Evolutionary conservation across 2,888 invertebrate species (phyloP).

Genomic region (Zhuqinia jingwanae): DNA sequence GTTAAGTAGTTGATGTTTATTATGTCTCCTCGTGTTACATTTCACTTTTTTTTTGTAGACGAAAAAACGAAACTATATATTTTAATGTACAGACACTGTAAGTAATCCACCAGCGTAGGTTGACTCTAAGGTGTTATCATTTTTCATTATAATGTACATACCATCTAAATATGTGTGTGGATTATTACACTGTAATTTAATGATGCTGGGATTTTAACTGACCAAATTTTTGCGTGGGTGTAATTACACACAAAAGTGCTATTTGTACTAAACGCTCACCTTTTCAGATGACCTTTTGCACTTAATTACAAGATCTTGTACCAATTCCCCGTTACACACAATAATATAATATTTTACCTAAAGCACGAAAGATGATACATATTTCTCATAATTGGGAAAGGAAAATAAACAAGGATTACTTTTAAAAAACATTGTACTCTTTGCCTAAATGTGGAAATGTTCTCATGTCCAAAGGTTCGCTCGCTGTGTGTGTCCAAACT

Average conservation of each 20-base stretch:
- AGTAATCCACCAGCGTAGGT: background rate
- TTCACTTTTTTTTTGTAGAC: background rate
- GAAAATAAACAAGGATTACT: background rate
- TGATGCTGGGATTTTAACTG: conserved; percentile 7
- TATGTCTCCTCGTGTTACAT: conserved; percentile 9
- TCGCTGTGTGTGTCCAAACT: no score
- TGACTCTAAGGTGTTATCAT: background rate
- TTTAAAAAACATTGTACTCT: background rate
- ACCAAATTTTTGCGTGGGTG: conserved; percentile 4
- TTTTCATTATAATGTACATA: conserved; percentile 8
- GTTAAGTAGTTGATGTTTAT: no score
- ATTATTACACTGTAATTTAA: background rate
- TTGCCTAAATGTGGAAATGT: background rate
- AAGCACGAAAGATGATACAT: background rate
- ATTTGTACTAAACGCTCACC: background rate
- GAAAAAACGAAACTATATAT: background rate
- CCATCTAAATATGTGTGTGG: no score
- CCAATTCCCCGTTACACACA: no score
- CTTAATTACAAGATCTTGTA: background rate
- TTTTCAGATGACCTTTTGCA: background rate
- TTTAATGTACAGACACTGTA: no score
- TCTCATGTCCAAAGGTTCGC: background rate
- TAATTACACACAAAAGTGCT: conserved; percentile 33
- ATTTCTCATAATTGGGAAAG: background rate
- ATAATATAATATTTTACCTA: no score